Evolutionary conservation across 2,888 invertebrate species (phyloP).

Genomic region (Diarsia mendica): DNA sequence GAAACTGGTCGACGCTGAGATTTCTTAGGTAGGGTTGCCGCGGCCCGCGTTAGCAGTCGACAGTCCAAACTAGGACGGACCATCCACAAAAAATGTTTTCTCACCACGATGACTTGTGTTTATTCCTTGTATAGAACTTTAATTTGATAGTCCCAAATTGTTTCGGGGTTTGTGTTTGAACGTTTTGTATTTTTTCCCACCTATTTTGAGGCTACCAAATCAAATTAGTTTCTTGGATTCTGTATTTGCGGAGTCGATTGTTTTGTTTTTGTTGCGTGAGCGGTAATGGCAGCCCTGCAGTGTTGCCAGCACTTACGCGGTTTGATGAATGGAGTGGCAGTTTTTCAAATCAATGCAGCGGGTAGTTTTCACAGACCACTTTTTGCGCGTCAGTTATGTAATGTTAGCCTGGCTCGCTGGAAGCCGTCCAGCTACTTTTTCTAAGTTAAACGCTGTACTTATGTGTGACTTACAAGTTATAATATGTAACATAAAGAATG

Average conservation of each 20-base stretch:
- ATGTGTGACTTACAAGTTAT: constrained; percentile 64
- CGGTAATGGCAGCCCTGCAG: constrained; percentile 66
- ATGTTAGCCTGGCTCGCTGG: constrained; percentile 59
- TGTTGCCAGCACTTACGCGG: constrained; percentile 71
- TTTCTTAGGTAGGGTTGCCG: constrained; percentile 81
- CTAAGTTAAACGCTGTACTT: constrained; percentile 64
- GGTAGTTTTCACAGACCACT: constrained; percentile 73
- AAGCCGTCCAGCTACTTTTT: constrained; percentile 57
- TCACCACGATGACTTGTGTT: constrained; percentile 67
- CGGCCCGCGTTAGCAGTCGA: constrained; percentile 59
- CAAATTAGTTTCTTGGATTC: constrained; percentile 54
- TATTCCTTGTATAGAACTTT: constrained; percentile 69
- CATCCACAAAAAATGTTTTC: constrained; percentile 63
- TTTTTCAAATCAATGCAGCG: constrained; percentile 79
- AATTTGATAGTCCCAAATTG: constrained; percentile 71
- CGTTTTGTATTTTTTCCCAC: constrained; percentile 60
- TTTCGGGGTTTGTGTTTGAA: constrained; percentile 63
- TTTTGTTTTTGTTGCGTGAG: constrained; percentile 42
- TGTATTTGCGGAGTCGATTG: constrained; percentile 44
- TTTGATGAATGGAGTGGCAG: constrained; percentile 86
- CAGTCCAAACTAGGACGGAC: constrained; percentile 61
- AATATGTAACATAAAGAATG: constrained; percentile 68
- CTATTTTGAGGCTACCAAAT: constrained; percentile 57
- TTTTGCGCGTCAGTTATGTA: constrained; percentile 74
- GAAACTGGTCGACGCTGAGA: constrained; percentile 85